These are phyloP conservation scores for Euleptes europaea DNA, from an alignment of 2,113 vertebrate species.

Conservation along the genomic window DNA sequence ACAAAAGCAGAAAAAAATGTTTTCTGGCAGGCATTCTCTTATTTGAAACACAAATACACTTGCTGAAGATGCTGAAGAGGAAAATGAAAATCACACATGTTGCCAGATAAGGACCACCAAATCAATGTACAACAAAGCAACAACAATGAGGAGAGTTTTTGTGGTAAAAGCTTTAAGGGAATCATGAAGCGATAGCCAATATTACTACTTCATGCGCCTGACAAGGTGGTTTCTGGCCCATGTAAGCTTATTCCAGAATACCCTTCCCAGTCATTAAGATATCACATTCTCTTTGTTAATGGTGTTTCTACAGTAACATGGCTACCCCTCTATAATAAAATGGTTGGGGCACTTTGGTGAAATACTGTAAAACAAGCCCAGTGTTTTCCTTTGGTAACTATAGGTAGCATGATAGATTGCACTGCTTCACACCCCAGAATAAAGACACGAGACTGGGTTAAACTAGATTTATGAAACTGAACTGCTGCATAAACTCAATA, in stretches of 20 bases:
- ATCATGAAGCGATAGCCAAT: too few relatives aligned
- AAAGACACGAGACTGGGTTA: too few relatives aligned
- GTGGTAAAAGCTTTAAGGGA: not conserved
- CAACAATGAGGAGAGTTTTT: not conserved
- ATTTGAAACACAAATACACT: conserved; percentile 32
- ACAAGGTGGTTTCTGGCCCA: too few relatives aligned
- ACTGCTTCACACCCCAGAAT: too few relatives aligned
- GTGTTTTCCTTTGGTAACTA: too few relatives aligned
- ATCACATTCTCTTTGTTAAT: too few relatives aligned
- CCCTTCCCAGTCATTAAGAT: too few relatives aligned
- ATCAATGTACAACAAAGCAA: conserved; percentile 1
- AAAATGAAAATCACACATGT: not conserved
- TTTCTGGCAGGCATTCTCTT: conserved; percentile 33
- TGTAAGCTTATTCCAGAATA: too few relatives aligned
- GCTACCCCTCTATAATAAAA: not conserved
- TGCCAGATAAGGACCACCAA: conserved; percentile 20
- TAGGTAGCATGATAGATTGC: too few relatives aligned
- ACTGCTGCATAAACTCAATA: too few relatives aligned
- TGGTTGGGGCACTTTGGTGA: not conserved
- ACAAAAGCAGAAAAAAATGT: not conserved
- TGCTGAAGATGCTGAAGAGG: not conserved
- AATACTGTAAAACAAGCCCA: not conserved
- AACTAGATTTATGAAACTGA: too few relatives aligned
- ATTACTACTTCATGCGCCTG: too few relatives aligned
- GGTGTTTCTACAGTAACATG: not conserved